Base-by-base conservation (phyloP, 2,888 invertebrate genomes). In the Neelides folsomi region DNA sequence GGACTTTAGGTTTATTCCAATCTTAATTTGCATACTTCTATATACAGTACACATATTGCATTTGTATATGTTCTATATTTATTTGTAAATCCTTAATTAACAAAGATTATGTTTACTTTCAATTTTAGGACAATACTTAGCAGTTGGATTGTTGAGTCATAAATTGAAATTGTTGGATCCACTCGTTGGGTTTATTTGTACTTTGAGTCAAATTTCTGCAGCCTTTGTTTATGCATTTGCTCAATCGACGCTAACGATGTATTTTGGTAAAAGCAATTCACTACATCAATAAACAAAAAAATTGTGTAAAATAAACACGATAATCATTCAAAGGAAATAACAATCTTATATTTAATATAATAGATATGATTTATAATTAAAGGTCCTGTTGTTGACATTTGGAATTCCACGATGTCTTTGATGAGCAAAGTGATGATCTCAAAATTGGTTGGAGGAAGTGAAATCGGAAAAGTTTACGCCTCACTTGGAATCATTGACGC, bases 341-440 rank as follows among this genome's bases (percentile, higher is more conserved):
- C n/a, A n/a, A n/a, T n/a, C n/a, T n/a, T n/a, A n/a, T n/a, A n/a
- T n/a, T n/a, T n/a, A n/a, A n/a, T n/a, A n/a, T n/a, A n/a, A n/a
- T n/a, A n/a, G n/a, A n/a, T n/a, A n/a, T n/a, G n/a, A n/a, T n/a
- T n/a, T n/a, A n/a, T n/a, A n/a, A n/a, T 20, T 45, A 38, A 40
- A 55, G 62, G 54, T 40, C 58, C 60, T 8, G 49, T 55, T 3
- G 54, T 62, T 0, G 60, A 60, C 43, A 49, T 56, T 51, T 46
- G 57, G 46, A 59, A 58, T 41, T 57, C 57, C 4, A 59, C 62
- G 12, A 60, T 60, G 58, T 20, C 51, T 1, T 52, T 62, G 1
- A 51, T 62, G 12, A 51, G 49, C 1, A 56, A 55, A 42, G 55
- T 56, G 8, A 60, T 62, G 49, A 18, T 62, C 5, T 58, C 62